Evolutionary conservation across 2,888 invertebrate species (phyloP), one percentile per base, ranked within the genome.

Genomic region (Phalera bucephala): DNA sequence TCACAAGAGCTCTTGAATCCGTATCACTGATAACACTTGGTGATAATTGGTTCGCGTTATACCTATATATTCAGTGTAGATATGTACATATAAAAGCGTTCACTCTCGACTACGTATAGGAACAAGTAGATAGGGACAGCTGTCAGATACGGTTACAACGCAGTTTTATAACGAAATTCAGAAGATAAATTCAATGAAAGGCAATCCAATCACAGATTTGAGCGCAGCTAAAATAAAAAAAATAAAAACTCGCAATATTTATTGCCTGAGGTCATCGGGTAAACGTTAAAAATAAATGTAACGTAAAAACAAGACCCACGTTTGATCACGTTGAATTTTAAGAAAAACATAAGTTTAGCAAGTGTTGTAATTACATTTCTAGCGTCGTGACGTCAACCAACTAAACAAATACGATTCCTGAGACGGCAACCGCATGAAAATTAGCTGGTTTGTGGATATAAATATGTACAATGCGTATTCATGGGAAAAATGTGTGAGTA

Each of bases 371-470:
- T 8, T 14, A 27, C 27, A 27, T 27, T 13, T 26, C 26, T 26
- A 4, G 25, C 7, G 4, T 25, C n/a, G 14, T 27, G 8, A n/a
- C 27, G 27, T 27, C 38, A 32, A 21, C 36, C 20, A 25, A 33
- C 36, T 33, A 25, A 35, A 37, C 36, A 39, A 31, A 36, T 29
- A 31, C 13, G 11, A 19, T 42, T 39, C 45, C 31, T 32, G 42
- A 42, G 47, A 36, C 36, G 29, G 22, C 36, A 33, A 43, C 40
- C 33, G 49, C 36, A 45, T 51, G 49, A 46, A 45, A 55, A 57
- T 44, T 51, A 55, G 42, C 39, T 26, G 40, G 36, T 40, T 45
- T 54, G 52, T 43, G 47, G 55, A 52, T 40, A 59, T 47, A 41
- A n/a, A n/a, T n/a, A n/a, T n/a, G n/a, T n/a, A n/a, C n/a, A n/a